Evolutionary conservation across 2,797 vertebrate species (phyloP).

Genomic region (Sebastes trivittatus): DNA sequence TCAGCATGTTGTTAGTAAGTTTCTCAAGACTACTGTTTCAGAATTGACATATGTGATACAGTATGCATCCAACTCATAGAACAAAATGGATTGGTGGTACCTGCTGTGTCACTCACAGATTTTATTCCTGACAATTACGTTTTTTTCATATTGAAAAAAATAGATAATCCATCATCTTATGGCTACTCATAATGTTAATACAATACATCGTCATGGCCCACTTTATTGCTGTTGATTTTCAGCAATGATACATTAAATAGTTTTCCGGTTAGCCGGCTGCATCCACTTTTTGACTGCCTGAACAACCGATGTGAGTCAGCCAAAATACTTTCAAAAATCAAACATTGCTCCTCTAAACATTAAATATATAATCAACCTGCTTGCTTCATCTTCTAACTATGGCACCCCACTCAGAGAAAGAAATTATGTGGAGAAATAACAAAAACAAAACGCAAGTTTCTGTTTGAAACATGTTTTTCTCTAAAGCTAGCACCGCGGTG

Average conservation of each 20-base stretch:
- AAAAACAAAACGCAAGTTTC: neutral
- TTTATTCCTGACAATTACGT: neutral
- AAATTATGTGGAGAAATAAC: neutral
- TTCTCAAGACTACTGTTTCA: neutral
- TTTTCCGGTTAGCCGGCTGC: neutral
- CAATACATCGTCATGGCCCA: neutral
- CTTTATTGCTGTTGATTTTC: neutral
- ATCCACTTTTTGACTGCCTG: neutral
- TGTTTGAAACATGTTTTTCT: neutral
- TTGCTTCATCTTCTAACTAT: neutral
- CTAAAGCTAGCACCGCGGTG: neutral
- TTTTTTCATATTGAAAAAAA: neutral
- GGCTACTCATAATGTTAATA: neutral
- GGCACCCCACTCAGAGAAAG: neutral
- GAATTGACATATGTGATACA: neutral
- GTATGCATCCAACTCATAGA: neutral
- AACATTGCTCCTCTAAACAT: neutral
- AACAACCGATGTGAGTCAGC: neutral
- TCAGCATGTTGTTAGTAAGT: neutral
- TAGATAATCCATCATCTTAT: neutral
- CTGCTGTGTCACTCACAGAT: neutral
- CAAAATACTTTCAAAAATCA: neutral
- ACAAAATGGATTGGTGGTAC: neutral
- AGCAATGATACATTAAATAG: neutral
- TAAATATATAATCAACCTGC: neutral